phyloP scores from a whole-genome alignment of 2,888 invertebrate genomes.

The Horisme vitalbata region DNA sequence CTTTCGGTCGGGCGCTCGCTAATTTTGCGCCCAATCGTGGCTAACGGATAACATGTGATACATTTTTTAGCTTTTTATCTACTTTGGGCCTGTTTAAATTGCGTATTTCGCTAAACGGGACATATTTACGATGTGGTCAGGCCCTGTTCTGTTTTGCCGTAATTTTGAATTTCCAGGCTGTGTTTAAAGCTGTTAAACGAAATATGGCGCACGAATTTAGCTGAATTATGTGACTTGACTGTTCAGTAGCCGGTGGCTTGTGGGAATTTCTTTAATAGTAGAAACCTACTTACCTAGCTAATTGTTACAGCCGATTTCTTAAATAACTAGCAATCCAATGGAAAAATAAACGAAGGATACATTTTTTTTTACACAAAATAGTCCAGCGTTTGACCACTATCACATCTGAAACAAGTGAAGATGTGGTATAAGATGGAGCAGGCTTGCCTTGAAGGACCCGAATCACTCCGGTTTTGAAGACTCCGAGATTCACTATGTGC shows the following conservation, averaged over 20 bases:
- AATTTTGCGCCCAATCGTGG: slow-evolving; percentile 73
- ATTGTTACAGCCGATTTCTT: too few relatives aligned
- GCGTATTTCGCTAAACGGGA: slow-evolving; percentile 39
- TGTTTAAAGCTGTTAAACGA: slow-evolving; percentile 19
- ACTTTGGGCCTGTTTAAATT: slow-evolving; percentile 45
- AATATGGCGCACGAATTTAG: slow-evolving; percentile 6
- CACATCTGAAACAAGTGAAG: too few relatives aligned
- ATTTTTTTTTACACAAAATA: too few relatives aligned
- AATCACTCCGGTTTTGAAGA: too few relatives aligned
- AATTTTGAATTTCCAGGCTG: slow-evolving; percentile 28
- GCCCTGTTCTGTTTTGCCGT: slow-evolving; percentile 27
- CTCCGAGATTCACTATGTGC: too few relatives aligned
- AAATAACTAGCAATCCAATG: too few relatives aligned
- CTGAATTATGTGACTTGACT: slow-evolving; percentile 1
- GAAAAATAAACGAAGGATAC: too few relatives aligned
- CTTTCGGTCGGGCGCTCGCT: slow-evolving; percentile 74
- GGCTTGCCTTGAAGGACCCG: too few relatives aligned
- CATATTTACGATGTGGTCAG: slow-evolving; percentile 41
- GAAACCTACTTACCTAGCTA: too few relatives aligned
- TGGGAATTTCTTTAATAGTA: too few relatives aligned
- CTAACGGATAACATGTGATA: slow-evolving; percentile 63
- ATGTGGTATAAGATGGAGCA: too few relatives aligned
- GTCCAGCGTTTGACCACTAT: too few relatives aligned
- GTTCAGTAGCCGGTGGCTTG: not conserved
- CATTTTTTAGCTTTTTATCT: slow-evolving; percentile 61